Conservation (phyloP, 2,797 vertebrate species). For the Lacerta viridis region DNA sequence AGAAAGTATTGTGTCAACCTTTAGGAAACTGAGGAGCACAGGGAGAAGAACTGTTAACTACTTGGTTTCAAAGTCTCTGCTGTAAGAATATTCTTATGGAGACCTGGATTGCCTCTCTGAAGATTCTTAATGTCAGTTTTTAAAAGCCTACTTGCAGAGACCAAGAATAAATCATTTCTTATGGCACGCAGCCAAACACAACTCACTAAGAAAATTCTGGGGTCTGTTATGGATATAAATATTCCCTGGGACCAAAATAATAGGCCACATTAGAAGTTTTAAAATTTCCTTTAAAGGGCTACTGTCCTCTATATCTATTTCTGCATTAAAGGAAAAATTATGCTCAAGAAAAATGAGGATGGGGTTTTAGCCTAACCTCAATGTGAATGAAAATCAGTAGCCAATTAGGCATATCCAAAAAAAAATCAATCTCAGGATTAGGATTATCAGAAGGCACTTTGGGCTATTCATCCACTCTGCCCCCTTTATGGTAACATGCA, state of each 20-base stretch:
- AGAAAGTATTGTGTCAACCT: conserved; percentile 36
- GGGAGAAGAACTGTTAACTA: conserved; percentile 55
- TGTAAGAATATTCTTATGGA: not conserved
- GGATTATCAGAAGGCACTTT: conserved; percentile 16
- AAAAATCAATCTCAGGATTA: conserved; percentile 3
- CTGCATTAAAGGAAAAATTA: not conserved
- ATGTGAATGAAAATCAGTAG: not conserved
- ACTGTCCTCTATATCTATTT: not conserved
- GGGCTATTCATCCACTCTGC: conserved; percentile 50
- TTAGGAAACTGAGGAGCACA: conserved; percentile 8
- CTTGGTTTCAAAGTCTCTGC: conserved; percentile 29
- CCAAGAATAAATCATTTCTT: conserved; percentile 37
- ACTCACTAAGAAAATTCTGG: accelerated
- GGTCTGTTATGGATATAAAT: not conserved
- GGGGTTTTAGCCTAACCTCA: conserved; percentile 31
- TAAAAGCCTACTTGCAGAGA: not conserved
- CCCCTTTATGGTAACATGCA: not conserved
- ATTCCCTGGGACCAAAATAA: conserved; percentile 4
- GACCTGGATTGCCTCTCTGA: accelerated
- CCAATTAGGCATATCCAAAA: conserved; percentile 41
- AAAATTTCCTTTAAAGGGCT: conserved; percentile 25
- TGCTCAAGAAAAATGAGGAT: not conserved
- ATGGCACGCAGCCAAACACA: conserved; percentile 30
- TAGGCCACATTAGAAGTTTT: not conserved
- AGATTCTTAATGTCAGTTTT: not conserved